Percentiles rank a stretch among this genome's conserved stretches.
Evolutionary conservation across 2,888 invertebrate species (phyloP).

Genomic region (Trissonchulus latispiculum): DNA sequence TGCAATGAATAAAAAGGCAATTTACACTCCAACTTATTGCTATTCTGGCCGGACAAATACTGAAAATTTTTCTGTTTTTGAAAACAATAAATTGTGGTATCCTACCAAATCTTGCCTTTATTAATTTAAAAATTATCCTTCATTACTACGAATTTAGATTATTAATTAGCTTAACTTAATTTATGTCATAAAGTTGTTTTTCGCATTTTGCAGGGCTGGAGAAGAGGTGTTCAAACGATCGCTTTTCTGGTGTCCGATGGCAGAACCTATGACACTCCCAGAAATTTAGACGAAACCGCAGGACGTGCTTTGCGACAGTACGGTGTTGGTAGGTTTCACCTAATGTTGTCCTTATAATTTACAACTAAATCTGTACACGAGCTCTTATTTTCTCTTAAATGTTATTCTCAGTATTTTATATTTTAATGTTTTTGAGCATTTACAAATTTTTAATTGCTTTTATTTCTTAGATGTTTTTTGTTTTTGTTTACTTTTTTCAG

Average conservation of each 20-base stretch:
- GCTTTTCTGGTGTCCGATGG: conserved; percentile 40
- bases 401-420: no score
- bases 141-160: background rate
- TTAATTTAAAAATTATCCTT: background rate
- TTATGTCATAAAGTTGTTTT: background rate
- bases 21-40: no score
- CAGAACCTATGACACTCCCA: conserved; percentile 40
- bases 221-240: conserved; percentile 37
- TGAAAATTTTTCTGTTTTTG: background rate
- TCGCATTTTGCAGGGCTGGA: conserved; percentile 33
- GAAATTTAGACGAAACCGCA: conserved; percentile 8
- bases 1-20: no score
- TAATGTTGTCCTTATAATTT: no score
- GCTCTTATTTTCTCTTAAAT: no score
- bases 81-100: background rate
- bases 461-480: background rate
- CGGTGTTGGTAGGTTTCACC: background rate
- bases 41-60: no score
- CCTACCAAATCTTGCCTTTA: background rate
- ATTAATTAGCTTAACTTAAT: background rate
- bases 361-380: no score
- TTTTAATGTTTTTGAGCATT: no score
- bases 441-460: no score
- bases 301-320: background rate
- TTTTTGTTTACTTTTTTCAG: conserved; percentile 8